phyloP scores from a whole-genome alignment of 1,140 invertebrate genomes.

The Colletes gigas region DNA sequence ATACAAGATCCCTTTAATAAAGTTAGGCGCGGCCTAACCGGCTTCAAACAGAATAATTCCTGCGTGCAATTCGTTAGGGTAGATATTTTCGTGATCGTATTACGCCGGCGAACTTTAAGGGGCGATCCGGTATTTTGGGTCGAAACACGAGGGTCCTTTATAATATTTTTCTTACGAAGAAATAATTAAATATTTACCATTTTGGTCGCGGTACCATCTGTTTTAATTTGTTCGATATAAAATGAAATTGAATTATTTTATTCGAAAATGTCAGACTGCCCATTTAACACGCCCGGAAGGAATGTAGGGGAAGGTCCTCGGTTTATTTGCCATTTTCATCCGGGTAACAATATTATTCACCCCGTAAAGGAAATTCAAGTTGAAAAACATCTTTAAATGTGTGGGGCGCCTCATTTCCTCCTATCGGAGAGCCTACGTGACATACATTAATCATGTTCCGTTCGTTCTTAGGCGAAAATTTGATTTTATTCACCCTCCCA shows the following conservation, averaged over 20 bases:
- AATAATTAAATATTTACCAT: too few species aligned
- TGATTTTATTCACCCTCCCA: slow-evolving; percentile 63
- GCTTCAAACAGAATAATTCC: slow-evolving; percentile 17
- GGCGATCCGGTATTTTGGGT: too few species aligned
- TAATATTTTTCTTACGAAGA: too few species aligned
- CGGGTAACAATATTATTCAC: slow-evolving; percentile 22
- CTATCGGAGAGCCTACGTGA: slow-evolving; percentile 53
- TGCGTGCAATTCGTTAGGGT: slow-evolving; percentile 32
- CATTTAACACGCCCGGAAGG: not conserved
- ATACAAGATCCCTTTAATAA: slow-evolving; percentile 63
- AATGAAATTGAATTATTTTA: too few species aligned
- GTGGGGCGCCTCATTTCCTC: slow-evolving; percentile 50
- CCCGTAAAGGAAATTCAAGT: slow-evolving; percentile 29
- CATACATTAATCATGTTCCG: slow-evolving; percentile 62
- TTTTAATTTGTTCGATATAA: too few species aligned
- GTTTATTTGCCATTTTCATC: slow-evolving; percentile 32
- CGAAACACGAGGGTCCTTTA: too few species aligned
- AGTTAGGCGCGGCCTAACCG: slow-evolving; percentile 36
- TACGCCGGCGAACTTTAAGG: not conserved
- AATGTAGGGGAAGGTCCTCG: not conserved
- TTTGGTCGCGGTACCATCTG: too few species aligned
- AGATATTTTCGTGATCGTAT: slow-evolving; percentile 19
- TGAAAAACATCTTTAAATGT: slow-evolving; percentile 55
- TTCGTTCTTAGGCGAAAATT: slow-evolving; percentile 61
- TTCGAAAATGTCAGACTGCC: too few species aligned